Evolutionary conservation across 2,797 vertebrate genomes (phyloP), one percentile per base, ranked within the genome.

Genomic region (Pangasius mekongensis): DNA sequence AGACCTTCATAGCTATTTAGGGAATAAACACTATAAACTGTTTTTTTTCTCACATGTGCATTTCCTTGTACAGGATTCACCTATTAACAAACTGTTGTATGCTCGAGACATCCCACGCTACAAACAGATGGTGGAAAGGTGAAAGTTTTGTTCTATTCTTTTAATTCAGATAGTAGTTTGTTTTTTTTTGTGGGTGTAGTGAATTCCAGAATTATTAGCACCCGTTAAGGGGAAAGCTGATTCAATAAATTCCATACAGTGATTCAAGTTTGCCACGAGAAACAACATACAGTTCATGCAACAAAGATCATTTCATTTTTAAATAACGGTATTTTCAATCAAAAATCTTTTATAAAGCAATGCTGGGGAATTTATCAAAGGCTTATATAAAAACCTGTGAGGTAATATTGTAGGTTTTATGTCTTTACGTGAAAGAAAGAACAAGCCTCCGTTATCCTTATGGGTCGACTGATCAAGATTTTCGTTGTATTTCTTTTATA

Each of bases 51-150:
- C 74, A 11, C 1, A 27, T 49, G 47, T 43, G 18, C 18, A 22
- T 85, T 16, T 49, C 39, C 22, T 39, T 56, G 9, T 74, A 43
- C 69, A 99, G 98, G 98, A 99, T 92, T 99, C 98, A 54, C 98
- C 98, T 3, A 99, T 99, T 95, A 99, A 99, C 95, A 99, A 99
- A 93, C 95, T 99, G 93, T 95, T 99, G 86, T 99, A 99, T 47
- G 98, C 98, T 91, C 95, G 98, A 90, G 98, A 99, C 93, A 99
- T 99, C 92, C 98, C 98, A 86, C 98, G 98, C 78, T 99, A 99
- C 95, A 99, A 99, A 89, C 97, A 97, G 95, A 99, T 99, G 98
- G 98, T 99, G 85, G 98, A 99, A 94, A 97, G 97, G 98, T 99
- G 9, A 78, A 78, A 13, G n/a, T 24, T 52, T 33, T 62, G 10